phyloP scores from a whole-genome alignment of 2,113 vertebrate genomes.

The Alligator mississippiensis region DNA sequence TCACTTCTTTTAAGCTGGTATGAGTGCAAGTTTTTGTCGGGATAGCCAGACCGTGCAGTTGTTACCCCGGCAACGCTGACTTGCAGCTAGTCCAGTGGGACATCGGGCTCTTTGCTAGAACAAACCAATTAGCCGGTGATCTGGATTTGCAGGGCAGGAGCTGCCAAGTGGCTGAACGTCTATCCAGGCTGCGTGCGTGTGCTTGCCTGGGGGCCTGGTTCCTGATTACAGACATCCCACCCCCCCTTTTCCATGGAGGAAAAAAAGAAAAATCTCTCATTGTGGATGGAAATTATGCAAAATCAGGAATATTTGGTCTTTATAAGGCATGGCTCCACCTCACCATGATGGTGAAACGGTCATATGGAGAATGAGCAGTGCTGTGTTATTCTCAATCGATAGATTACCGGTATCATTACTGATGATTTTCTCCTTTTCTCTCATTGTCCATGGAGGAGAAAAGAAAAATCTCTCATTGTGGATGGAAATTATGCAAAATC shows the following conservation, averaged over 20 bases:
- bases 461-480: not conserved
- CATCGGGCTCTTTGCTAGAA: accelerated
- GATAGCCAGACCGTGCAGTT: not conserved
- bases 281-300: not conserved
- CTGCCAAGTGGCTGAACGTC: not conserved
- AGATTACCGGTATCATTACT: too few species aligned
- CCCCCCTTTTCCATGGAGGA: not conserved
- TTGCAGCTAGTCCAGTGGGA: not conserved
- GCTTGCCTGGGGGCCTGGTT: not conserved
- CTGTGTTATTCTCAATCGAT: too few species aligned
- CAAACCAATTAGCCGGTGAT: not conserved
- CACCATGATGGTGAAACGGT: not conserved
- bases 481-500: not conserved
- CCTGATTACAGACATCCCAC: too few species aligned
- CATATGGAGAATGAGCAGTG: too few species aligned
- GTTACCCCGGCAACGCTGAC: not conserved
- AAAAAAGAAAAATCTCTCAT: not conserved
- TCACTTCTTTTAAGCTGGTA: not conserved
- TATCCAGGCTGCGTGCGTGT: not conserved
- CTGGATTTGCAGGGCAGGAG: not conserved
- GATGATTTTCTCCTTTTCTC: not conserved
- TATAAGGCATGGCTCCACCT: not conserved
- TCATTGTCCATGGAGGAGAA: not conserved
- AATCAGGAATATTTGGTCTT: not conserved
- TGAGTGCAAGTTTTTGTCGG: not conserved